Base-by-base conservation (phyloP, 1,140 invertebrate genomes). In the Drosophila nigrodunni region DNA sequence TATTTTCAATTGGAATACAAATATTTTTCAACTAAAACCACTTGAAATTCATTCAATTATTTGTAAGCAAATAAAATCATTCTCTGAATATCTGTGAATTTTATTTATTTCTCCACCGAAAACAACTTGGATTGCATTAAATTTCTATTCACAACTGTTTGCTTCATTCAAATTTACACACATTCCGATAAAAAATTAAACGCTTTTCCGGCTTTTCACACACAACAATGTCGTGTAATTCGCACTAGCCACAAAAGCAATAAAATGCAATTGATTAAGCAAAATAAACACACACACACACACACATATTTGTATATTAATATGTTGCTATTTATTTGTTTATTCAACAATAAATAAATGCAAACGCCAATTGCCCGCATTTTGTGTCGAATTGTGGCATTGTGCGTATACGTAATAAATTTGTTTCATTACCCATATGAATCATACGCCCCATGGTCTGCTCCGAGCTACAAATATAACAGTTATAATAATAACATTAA, bases 371-470 rank as follows among this genome's bases (percentile, higher is more conserved):
- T 54, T 10, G 35, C 74, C 82, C 64, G 69, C 74, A 85, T 74
- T 34, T 46, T 65, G 55, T 72, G 50, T 21, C 18, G 13, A 44
- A 44, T 15, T 15, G 15, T 15, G 15, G 15, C 15, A 15, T 15
- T 15, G 15, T 65, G 69, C 74, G 81, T 86, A 86, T 85, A 70
- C 78, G 77, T 77, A 80, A 80, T 74, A 50, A 46, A 57, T 66
- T 30, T 62, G 61, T 62, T 30, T 30, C 47, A 35, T 41, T 43
- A 15, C 39, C 50, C 39, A 18, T 41, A 86, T 80, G 77, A 85
- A 81, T 81, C 65, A 81, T 81, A 86, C 82, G 74, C 74, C 74
- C 43, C 73, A 35, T 86, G 66, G 65, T 25, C 46, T 44, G 21
- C 39, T 25, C 43, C 21, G 37, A 50, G 18, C 37, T 43, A 11